phyloP scores from a whole-genome alignment of 30 jellyfish, hydroid and myxozoan species.

The Chrysaora quinquecirrha region DNA sequence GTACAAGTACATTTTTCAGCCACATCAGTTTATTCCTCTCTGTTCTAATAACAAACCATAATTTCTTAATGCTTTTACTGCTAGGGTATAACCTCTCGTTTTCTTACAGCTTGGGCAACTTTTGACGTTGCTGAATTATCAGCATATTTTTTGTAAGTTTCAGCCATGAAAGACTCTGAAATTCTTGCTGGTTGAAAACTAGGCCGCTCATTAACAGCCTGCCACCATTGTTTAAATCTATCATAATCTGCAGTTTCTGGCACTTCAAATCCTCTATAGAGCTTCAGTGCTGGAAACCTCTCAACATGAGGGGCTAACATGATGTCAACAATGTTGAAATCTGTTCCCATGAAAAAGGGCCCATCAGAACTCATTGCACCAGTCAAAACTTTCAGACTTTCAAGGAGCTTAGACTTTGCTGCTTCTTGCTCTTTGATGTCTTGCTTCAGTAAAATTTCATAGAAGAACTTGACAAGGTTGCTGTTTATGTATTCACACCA shows the following conservation, averaged over 20 bases:
- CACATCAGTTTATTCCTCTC: too few relatives aligned
- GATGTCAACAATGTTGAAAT: conserved; percentile 65
- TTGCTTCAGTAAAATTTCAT: conserved; percentile 29
- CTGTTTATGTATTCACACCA: conserved; percentile 51
- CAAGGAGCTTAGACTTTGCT: conserved; percentile 30
- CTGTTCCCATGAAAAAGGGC: conserved; percentile 64
- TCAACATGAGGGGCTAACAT: conserved; percentile 67
- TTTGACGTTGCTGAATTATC: conserved; percentile 45
- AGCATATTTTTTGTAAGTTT: conserved; percentile 35
- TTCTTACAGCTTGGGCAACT: conserved; percentile 50
- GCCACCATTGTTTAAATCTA: conserved; percentile 63
- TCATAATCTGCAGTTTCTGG: conserved; percentile 59
- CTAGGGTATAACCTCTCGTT: conserved; percentile 43
- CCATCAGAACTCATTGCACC: conserved; percentile 61
- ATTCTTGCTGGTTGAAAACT: conserved; percentile 44
- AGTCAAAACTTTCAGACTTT: conserved; percentile 13
- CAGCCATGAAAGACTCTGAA: background rate
- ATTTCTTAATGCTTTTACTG: too few relatives aligned
- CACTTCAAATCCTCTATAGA: conserved; percentile 41
- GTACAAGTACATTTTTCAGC: too few relatives aligned
- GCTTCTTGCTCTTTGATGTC: conserved; percentile 30
- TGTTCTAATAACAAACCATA: too few relatives aligned
- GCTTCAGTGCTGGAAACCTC: conserved; percentile 59
- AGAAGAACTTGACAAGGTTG: conserved; percentile 18
- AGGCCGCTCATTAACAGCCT: conserved; percentile 53